Evolutionary conservation across 2,113 vertebrate species (phyloP).

Genomic region (Hypocryptadius cinnamomeus): DNA sequence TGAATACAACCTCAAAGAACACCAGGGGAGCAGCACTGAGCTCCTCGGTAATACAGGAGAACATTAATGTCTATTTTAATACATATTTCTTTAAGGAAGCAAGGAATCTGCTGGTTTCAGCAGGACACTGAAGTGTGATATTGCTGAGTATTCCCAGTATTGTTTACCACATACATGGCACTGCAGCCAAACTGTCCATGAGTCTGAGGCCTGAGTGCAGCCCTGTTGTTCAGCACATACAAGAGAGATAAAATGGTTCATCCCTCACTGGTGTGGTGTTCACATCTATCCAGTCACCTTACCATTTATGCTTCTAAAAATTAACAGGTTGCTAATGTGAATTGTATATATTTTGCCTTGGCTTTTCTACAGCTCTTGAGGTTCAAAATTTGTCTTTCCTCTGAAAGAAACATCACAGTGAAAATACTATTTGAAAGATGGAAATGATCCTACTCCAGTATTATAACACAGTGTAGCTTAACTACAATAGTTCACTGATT

Average conservation of each 20-base stretch:
- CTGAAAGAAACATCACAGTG: background rate
- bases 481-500: slow-evolving; percentile 1
- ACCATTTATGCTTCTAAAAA: background rate
- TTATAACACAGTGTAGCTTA: background rate
- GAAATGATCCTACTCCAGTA: background rate
- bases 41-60: background rate
- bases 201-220: background rate
- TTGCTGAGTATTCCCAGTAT: background rate
- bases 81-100: background rate
- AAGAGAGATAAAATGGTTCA: background rate
- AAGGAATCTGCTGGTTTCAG: background rate
- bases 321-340: background rate
- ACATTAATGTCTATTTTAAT: background rate
- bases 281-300: background rate
- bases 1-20: background rate
- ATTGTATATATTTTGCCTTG: background rate
- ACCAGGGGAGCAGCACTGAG: background rate
- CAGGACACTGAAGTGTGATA: background rate
- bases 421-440: background rate
- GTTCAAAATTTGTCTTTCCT: background rate
- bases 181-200: background rate
- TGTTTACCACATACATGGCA: background rate
- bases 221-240: background rate
- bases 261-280: background rate
- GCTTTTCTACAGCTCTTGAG: background rate